These are phyloP conservation scores for Fringilla coelebs DNA, from an alignment of 2,797 vertebrate species.

Conservation along the genomic window DNA sequence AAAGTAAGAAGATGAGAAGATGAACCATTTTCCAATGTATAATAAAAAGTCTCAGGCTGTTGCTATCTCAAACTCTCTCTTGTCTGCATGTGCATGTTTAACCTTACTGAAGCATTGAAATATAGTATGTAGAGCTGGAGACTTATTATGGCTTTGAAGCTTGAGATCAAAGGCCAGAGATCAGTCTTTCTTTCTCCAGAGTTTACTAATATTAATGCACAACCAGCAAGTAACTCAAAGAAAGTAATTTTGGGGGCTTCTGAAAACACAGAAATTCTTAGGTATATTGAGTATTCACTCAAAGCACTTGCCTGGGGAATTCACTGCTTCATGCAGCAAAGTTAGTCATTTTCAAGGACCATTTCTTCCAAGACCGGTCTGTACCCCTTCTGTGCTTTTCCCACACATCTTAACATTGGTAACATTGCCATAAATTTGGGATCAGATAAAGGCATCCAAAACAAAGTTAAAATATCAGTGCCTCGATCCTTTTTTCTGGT, in stretches of 20 bases:
- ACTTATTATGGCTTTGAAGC: not conserved
- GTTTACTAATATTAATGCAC: not conserved
- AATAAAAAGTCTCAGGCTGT: not conserved
- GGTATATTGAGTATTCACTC: not conserved
- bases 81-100: not conserved
- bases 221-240: not conserved
- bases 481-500: accelerated
- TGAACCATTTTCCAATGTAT: not conserved
- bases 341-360: not conserved
- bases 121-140: not conserved
- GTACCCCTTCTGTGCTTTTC: not conserved
- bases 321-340: not conserved
- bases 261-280: slow-evolving; percentile 10
- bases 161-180: not conserved
- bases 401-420: not conserved
- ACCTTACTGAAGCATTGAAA: not conserved
- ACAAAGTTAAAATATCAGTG: not conserved
- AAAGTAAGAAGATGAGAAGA: not conserved
- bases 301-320: not conserved
- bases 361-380: not conserved
- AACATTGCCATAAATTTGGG: not conserved
- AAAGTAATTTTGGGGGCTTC: slow-evolving; percentile 9
- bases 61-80: not conserved
- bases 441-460: not conserved
- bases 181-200: not conserved